Conservation (phyloP, 2,888 invertebrate genomes). For the Xestia xanthographa region DNA sequence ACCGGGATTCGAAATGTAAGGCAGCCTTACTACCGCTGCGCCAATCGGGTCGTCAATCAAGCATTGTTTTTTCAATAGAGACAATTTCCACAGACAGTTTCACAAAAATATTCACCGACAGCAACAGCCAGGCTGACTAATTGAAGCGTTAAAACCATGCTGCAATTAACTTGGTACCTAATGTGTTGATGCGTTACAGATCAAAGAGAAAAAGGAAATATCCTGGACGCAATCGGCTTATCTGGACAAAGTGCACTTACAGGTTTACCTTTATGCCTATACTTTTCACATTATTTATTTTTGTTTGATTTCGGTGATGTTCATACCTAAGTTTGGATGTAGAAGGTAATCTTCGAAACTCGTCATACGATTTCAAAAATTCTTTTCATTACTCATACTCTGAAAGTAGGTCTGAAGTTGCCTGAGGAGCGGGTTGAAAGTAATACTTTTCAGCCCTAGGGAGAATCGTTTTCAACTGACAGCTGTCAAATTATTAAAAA, state of each 20-base stretch:
- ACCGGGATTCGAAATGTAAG: no score
- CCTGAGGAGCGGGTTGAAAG: no score
- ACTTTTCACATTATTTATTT: background rate
- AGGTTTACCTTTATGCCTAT: constrained; percentile 61
- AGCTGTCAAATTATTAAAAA: no score
- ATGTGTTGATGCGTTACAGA: constrained; percentile 60
- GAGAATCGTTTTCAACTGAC: no score
- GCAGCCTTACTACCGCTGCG: no score
- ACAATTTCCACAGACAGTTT: background rate
- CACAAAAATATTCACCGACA: background rate
- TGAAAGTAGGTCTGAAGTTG: no score
- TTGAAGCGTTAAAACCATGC: background rate
- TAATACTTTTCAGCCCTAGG: no score
- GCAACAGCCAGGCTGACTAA: background rate
- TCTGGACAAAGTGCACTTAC: constrained; percentile 66
- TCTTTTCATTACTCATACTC: no score
- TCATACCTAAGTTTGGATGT: background rate
- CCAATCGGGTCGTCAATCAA: no score
- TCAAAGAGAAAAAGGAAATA: constrained; percentile 69
- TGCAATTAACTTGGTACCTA: background rate
- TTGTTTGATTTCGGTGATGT: background rate
- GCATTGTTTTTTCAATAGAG: background rate
- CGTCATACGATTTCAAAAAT: background rate
- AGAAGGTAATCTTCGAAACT: background rate
- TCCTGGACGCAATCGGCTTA: constrained; percentile 74